Percentiles rank a stretch among this genome's conserved stretches.
These are phyloP conservation scores for Polia nebulosa DNA, from an alignment of 2,888 invertebrate species.

Conservation along the genomic window DNA sequence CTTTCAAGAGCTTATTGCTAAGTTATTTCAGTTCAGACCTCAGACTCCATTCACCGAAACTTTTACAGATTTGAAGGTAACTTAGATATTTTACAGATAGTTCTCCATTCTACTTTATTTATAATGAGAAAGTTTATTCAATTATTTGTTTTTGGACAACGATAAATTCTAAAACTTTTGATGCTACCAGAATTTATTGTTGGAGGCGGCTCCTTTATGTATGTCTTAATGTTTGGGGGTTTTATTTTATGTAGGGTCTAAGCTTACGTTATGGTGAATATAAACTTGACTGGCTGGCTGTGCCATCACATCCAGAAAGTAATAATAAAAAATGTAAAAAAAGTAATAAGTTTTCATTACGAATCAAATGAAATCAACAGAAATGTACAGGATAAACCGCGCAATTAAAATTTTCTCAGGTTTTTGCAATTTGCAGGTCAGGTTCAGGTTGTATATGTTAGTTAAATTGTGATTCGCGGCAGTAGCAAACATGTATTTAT, in stretches of 20 bases:
- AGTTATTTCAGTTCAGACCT: conserved; percentile 16
- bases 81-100: conserved; percentile 54
- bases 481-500: too few species aligned
- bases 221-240: background rate
- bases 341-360: background rate
- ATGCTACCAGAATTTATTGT: conserved; percentile 50
- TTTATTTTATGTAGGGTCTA: conserved; percentile 1
- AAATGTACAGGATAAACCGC: too few species aligned
- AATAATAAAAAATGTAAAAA: too few species aligned
- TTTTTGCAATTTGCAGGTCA: too few species aligned
- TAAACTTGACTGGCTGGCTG: background rate
- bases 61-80: conserved; percentile 19
- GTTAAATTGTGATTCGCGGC: too few species aligned
- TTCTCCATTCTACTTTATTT: conserved; percentile 29
- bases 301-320: background rate
- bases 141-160: conserved; percentile 51
- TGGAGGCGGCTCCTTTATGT: conserved; percentile 23
- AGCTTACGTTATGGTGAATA: background rate
- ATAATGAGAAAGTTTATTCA: conserved; percentile 58
- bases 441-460: too few species aligned
- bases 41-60: conserved; percentile 15
- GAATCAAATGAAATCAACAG: too few species aligned
- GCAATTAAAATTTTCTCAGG: too few species aligned
- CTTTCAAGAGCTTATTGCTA: conserved; percentile 13
- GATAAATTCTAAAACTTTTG: conserved; percentile 57